These are phyloP conservation scores for Plagiodera versicolora DNA, from an alignment of 2,888 invertebrate species.

Conservation along the genomic window DNA sequence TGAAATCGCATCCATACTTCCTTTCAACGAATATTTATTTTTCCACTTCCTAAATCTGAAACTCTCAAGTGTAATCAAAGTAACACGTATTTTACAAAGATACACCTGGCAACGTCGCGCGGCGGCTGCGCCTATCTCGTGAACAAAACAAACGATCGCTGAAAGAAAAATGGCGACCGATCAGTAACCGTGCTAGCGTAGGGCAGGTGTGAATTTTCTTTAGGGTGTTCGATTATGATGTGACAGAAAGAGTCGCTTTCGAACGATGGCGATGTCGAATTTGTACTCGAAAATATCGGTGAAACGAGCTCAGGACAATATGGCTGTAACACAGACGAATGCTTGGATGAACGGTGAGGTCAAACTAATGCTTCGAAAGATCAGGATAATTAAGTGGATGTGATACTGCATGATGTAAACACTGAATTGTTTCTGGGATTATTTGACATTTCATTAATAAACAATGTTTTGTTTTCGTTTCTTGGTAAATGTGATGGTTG, in stretches of 20 bases:
- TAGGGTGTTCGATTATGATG: not conserved
- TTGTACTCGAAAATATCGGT: conserved; percentile 74
- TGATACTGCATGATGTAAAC: not conserved
- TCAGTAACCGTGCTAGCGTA: conserved; percentile 16
- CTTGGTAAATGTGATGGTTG: too few relatives aligned
- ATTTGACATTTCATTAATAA: too few relatives aligned
- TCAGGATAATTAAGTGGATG: not conserved
- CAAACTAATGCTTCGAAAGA: not conserved
- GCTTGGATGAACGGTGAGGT: conserved; percentile 80
- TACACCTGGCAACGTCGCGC: conserved; percentile 5
- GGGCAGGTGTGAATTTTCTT: conserved; percentile 19
- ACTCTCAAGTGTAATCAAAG: too few relatives aligned
- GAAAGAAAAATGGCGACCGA: conserved; percentile 30
- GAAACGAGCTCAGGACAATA: conserved; percentile 68
- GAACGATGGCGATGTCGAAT: conserved; percentile 70
- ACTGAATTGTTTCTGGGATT: not conserved
- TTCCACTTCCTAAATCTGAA: too few relatives aligned
- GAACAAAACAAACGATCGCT: not conserved
- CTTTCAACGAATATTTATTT: too few relatives aligned
- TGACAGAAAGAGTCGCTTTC: not conserved
- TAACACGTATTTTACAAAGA: not conserved
- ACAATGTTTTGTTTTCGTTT: too few relatives aligned
- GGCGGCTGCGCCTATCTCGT: not conserved
- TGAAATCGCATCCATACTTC: too few relatives aligned
- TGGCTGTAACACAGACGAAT: conserved; percentile 78